These are phyloP conservation scores for Pilophorus perplexus DNA, from an alignment of 2,888 invertebrate genomes.

Conservation along the genomic window DNA sequence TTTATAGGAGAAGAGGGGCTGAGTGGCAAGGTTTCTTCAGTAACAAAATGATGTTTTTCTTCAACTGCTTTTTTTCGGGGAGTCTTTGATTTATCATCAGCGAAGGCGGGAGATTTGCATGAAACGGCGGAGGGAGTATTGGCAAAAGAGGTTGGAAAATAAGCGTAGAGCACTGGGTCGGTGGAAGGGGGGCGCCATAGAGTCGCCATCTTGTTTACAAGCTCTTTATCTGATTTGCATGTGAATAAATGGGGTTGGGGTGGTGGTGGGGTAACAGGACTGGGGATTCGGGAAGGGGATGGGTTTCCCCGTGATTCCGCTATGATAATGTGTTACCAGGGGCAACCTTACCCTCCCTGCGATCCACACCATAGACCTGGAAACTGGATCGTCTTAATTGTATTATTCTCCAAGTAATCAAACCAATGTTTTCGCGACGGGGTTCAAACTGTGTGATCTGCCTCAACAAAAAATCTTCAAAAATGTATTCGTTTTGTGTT, in stretches of 20 bases:
- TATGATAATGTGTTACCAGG: slow-evolving; percentile 41
- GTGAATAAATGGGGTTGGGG: slow-evolving; percentile 45
- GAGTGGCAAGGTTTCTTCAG: slow-evolving; percentile 7
- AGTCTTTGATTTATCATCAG: slow-evolving; percentile 29
- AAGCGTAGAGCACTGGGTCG: too few species aligned
- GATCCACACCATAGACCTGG: background rate
- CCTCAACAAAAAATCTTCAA: too few species aligned
- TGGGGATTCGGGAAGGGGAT: slow-evolving; percentile 7
- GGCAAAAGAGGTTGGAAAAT: background rate
- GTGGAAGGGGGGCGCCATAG: slow-evolving; percentile 23
- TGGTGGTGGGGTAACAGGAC: slow-evolving; percentile 15
- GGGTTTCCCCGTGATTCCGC: slow-evolving; percentile 31
- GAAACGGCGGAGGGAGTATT: background rate
- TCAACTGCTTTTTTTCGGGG: background rate
- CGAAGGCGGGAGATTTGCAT: slow-evolving; percentile 20
- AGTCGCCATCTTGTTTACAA: slow-evolving; percentile 47
- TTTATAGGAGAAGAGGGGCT: background rate
- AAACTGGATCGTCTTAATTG: too few species aligned
- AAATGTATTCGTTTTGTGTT: too few species aligned
- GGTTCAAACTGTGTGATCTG: too few species aligned
- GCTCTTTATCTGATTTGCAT: slow-evolving; percentile 47
- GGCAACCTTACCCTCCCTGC: slow-evolving; percentile 18
- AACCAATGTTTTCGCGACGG: too few species aligned
- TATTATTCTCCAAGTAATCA: too few species aligned
- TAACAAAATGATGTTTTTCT: slow-evolving; percentile 37